Conservation (phyloP, 2,797 vertebrate species). For the Rhadinocentrus ornatus region DNA sequence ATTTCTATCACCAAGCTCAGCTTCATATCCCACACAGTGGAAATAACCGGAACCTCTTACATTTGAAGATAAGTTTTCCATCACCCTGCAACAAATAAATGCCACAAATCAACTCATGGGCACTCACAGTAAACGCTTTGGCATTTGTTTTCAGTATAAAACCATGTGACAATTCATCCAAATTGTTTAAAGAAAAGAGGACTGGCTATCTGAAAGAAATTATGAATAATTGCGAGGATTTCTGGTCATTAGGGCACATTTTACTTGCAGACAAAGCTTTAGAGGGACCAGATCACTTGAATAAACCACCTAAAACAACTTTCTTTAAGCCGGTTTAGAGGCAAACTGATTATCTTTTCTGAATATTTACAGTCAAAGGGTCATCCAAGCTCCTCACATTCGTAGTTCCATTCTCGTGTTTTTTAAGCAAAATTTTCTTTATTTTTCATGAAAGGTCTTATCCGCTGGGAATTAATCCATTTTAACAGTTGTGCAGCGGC, state of each 20-base stretch:
- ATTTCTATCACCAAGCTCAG: conserved; percentile 20
- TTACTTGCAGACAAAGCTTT: conserved; percentile 2
- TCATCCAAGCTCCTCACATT: conserved; percentile 7
- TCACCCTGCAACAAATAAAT: not conserved
- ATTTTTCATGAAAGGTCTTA: not conserved
- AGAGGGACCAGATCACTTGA: not conserved
- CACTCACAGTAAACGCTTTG: not conserved
- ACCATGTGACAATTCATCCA: not conserved
- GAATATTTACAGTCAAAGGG: not conserved
- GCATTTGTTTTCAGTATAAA: not conserved
- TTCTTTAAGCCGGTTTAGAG: not conserved
- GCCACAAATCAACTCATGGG: conserved; percentile 1
- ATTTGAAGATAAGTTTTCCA: not conserved
- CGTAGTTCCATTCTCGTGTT: not conserved
- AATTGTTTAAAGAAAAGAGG: not conserved
- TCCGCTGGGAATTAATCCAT: conserved; percentile 80
- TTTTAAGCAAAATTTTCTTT: conserved; percentile 15
- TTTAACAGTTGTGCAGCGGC: conserved; percentile 93
- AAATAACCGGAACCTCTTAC: conserved; percentile 24
- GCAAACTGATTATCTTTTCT: not conserved
- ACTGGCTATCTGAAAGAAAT: not conserved
- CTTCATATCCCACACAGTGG: conserved; percentile 80
- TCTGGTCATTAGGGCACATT: conserved; percentile 9
- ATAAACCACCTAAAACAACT: not conserved
- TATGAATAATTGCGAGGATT: conserved; percentile 2